These are phyloP conservation scores for Pyrrhosoma nymphula DNA, from an alignment of 2,888 invertebrate species.

Conservation along the genomic window DNA sequence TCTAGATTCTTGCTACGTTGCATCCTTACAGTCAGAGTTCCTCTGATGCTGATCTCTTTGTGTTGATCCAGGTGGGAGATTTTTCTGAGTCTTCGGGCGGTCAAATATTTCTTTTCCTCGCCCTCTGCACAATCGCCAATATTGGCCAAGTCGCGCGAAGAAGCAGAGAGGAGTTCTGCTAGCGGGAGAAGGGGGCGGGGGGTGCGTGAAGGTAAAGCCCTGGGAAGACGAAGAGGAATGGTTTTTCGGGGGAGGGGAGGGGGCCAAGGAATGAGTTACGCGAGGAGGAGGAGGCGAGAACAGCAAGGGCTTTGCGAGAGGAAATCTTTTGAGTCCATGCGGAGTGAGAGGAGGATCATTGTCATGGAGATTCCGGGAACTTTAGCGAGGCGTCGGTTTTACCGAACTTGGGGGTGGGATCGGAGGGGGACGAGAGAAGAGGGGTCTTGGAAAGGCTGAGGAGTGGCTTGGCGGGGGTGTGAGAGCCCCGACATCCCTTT, in stretches of 20 bases:
- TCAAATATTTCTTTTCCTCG: too few species aligned
- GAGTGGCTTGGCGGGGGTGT: not conserved
- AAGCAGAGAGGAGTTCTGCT: too few species aligned
- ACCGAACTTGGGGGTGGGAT: not conserved
- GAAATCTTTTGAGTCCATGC: not conserved
- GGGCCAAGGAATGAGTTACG: not conserved
- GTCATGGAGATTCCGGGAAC: slow-evolving; percentile 63
- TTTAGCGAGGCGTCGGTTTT: slow-evolving; percentile 40
- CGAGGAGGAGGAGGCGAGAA: not conserved
- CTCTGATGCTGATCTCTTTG: too few species aligned
- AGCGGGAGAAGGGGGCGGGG: too few species aligned
- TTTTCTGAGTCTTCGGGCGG: too few species aligned
- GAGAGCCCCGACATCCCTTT: not conserved
- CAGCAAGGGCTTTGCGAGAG: not conserved
- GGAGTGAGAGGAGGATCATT: slow-evolving; percentile 25
- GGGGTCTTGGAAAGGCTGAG: not conserved
- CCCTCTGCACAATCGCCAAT: too few species aligned
- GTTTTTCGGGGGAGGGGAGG: not conserved
- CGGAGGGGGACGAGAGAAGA: too few species aligned
- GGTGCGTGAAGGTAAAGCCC: not conserved
- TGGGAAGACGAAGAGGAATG: not conserved
- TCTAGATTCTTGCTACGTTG: too few species aligned
- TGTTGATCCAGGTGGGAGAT: too few species aligned
- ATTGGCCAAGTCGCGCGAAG: too few species aligned
- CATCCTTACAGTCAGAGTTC: too few species aligned